Evolutionary conservation across 1,140 invertebrate species (phyloP).

Genomic region (Zaprionus gabonicus): DNA sequence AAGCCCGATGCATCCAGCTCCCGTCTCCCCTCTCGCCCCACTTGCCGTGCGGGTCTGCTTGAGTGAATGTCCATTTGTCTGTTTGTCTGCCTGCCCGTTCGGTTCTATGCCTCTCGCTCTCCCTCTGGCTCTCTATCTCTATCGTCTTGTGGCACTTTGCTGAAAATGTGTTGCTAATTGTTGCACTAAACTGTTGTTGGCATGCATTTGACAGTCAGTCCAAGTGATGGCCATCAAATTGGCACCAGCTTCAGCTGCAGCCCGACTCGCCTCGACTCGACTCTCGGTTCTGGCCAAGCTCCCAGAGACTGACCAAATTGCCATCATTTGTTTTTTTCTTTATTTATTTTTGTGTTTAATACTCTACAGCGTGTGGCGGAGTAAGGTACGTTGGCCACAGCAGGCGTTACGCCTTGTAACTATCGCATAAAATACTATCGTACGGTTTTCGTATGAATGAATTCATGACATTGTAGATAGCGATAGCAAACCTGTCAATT

Average conservation of each 20-base stretch:
- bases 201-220: conserved; percentile 79
- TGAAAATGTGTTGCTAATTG: conserved; percentile 79
- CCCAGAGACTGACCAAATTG: conserved; percentile 15
- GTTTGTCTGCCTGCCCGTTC: not conserved
- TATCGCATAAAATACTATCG: conserved; percentile 5
- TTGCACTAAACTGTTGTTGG: conserved; percentile 80
- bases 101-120: not conserved
- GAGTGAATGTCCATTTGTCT: conserved; percentile 30
- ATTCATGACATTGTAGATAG: too few relatives aligned
- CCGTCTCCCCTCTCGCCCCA: not conserved
- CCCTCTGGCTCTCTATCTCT: conserved; percentile 2
- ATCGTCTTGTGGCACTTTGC: conserved; percentile 62
- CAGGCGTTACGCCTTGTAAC: not conserved
- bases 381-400: not conserved
- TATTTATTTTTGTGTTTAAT: conserved; percentile 22
- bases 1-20: conserved; percentile 1
- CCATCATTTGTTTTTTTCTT: conserved; percentile 19
- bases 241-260: conserved; percentile 39
- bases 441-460: not conserved
- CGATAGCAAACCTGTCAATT: too few relatives aligned
- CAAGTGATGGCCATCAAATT: conserved; percentile 56
- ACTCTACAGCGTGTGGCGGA: not conserved
- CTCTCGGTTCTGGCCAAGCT: not conserved
- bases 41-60: not conserved
- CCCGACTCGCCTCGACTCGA: not conserved